Percentiles rank a stretch among this genome's conserved stretches.
Evolutionary conservation across 2,113 vertebrate genomes (phyloP).

Genomic region (Thymallus thymallus): DNA sequence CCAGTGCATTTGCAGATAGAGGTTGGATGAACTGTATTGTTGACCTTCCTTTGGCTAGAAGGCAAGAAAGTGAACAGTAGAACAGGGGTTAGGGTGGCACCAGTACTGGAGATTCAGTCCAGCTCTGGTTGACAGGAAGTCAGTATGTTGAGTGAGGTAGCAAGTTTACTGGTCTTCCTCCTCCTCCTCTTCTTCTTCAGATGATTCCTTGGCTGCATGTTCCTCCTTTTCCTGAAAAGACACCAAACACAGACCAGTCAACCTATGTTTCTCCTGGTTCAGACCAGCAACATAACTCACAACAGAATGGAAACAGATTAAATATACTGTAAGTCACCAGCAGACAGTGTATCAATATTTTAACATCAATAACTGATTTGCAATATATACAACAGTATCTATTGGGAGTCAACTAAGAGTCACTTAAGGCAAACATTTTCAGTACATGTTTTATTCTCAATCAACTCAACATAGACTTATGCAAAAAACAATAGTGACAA

Average conservation of each 20-base stretch:
- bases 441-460: too few relatives aligned
- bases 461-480: too few relatives aligned
- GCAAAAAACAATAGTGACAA: too few relatives aligned
- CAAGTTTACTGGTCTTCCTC: slow-evolving; percentile 90
- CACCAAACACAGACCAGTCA: slow-evolving; percentile 14
- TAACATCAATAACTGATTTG: not conserved
- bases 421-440: too few relatives aligned
- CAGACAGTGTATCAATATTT: not conserved
- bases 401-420: too few relatives aligned
- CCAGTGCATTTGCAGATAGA: slow-evolving; percentile 68
- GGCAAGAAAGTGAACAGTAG: slow-evolving; percentile 59
- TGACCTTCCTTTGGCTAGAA: slow-evolving; percentile 49
- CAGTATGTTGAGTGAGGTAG: slow-evolving; percentile 83
- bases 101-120: slow-evolving; percentile 70
- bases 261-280: not conserved
- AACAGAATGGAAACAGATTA: too few relatives aligned
- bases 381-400: too few relatives aligned
- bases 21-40: slow-evolving; percentile 61
- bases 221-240: slow-evolving; percentile 85
- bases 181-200: slow-evolving; percentile 85
- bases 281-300: not conserved
- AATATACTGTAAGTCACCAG: too few relatives aligned
- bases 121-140: slow-evolving; percentile 77
- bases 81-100: slow-evolving; percentile 65
- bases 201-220: slow-evolving; percentile 87